Base-by-base conservation (phyloP, 2,888 invertebrate genomes). In the Eustalomyia histrio region DNA sequence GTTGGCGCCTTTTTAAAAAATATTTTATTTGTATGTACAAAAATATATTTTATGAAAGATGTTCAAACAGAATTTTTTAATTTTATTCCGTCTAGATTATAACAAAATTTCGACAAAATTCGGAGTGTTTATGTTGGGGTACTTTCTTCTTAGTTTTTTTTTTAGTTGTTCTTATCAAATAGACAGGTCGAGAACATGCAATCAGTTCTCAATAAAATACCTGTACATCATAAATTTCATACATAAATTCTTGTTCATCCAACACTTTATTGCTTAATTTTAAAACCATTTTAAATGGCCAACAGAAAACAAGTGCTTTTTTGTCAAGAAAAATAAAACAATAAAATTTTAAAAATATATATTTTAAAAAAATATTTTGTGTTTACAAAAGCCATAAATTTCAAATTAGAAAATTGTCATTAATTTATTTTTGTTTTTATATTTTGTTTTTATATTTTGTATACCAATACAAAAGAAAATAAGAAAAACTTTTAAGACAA, bases 161-260 rank as follows among this genome's bases (percentile, higher is more conserved):
- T n/a, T n/a, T n/a, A n/a, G 29, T 18, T 72, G 7, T 65, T 64
- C 53, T 60, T 53, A 78, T 50, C 47, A 69, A 57, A 69, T 60
- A 57, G 72, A 72, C 76, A 80, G 79, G 69, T 65, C 17, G 63
- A 52, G 17, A 79, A 72, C 80, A 76, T 76, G 80, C 72, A 80
- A 80, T 29, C 65, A 63, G 33, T 53, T 63, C 29, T 17, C 35
- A 43, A 72, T 33, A 64, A 43, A 47, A 76, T 24, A 39, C 33
- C 47, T 68, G 14, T 21, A 53, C 53, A 61, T 39, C 69, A 64
- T 65, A 69, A 61, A 29, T 52, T 64, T 17, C 58, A 69, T 73
- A 16, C 58, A 69, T 73, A 63, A 69, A 69, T 76, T 55, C 53
- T 33, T 71, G 39, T 58, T 65, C 58, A 47, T 29, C 17, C 47